Percentiles rank a stretch among this genome's conserved stretches.
phyloP scores from a whole-genome alignment of 2,113 vertebrate species.

The Macaca fascicularis region T2T-MFA8v1.1 NC_088378.1:11197001-11197500 shows the following conservation, averaged over 20 bases:
- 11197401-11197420: conserved; percentile 68
- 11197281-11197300: conserved; percentile 89
- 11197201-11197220: conserved; percentile 92
- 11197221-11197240: conserved; percentile 91
- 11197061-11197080: not conserved
- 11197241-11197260: conserved; percentile 93
- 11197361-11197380: conserved; percentile 90
- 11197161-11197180: conserved; percentile 89
- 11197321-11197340: conserved; percentile 91
- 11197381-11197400: conserved; percentile 89
- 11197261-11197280: conserved; percentile 88
- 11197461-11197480: not conserved
- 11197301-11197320: conserved; percentile 96
- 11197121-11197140: not conserved
- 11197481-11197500: not conserved
- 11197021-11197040: not conserved
- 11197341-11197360: conserved; percentile 84
- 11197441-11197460: not conserved
- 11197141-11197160: not conserved
- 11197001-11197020: not conserved
- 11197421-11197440: not conserved
- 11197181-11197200: conserved; percentile 90
- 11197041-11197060: not conserved
- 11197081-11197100: not conserved
- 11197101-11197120: not conserved